phyloP scores from a whole-genome alignment of 2,888 invertebrate genomes.

The Netelia inedita region DNA sequence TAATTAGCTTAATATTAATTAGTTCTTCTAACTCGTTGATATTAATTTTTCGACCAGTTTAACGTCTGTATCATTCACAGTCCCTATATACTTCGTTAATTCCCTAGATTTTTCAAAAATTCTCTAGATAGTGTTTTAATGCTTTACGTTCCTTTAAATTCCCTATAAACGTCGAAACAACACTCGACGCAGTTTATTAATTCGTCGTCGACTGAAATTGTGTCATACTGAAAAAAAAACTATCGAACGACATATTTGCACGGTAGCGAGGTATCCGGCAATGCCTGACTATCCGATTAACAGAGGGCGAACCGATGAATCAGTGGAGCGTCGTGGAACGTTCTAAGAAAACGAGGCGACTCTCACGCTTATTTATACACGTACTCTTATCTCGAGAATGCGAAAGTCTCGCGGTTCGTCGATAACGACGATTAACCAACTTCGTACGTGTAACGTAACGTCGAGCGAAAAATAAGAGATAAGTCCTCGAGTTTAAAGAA shows the following conservation, averaged over 20 bases:
- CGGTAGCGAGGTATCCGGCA: not conserved
- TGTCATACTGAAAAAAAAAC: not conserved
- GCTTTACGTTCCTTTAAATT: too few species aligned
- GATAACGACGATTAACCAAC: conserved; percentile 48
- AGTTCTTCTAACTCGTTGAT: too few species aligned
- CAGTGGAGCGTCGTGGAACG: conserved; percentile 28
- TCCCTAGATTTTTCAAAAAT: not conserved
- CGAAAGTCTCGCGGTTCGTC: conserved; percentile 28
- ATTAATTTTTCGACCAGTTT: too few species aligned
- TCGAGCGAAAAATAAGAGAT: conserved; percentile 1
- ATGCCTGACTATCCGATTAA: conserved; percentile 12
- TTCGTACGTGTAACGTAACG: not conserved
- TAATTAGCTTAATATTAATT: not conserved
- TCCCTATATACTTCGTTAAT: not conserved
- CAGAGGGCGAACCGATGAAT: conserved; percentile 47
- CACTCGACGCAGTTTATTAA: too few species aligned
- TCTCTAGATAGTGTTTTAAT: not conserved
- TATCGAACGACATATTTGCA: not conserved
- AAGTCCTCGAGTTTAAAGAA: not conserved
- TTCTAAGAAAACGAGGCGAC: conserved; percentile 47
- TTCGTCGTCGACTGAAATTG: too few species aligned
- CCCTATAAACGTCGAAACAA: too few species aligned
- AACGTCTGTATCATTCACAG: not conserved
- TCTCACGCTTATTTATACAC: conserved; percentile 35
- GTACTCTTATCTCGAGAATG: conserved; percentile 61